Conservation (phyloP, 2,113 vertebrate species). For the Sebastes schlegelii region DNA sequence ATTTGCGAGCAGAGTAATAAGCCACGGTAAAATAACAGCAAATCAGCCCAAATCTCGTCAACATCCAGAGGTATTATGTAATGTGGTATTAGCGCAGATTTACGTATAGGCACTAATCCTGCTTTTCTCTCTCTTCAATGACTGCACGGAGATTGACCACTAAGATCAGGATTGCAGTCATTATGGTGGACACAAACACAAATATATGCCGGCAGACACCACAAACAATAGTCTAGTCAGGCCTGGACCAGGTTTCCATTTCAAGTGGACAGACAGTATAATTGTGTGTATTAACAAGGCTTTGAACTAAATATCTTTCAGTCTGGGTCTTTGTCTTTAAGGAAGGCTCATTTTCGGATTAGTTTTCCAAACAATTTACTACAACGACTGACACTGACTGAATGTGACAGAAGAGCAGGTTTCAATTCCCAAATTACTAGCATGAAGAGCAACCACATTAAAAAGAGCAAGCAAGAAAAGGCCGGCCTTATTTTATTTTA, state of each 20-base stretch:
- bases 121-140: constrained; percentile 33
- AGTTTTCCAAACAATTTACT: too few species aligned
- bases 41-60: constrained; percentile 49
- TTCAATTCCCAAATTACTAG: neutral
- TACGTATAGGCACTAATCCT: constrained; percentile 50
- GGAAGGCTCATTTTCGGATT: neutral
- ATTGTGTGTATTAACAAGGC: neutral
- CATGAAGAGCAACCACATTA: neutral
- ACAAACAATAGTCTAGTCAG: neutral
- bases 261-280: neutral
- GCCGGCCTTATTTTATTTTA: neutral
- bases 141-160: constrained; percentile 14
- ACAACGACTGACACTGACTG: too few species aligned
- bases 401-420: neutral
- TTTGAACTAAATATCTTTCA: neutral
- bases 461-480: neutral
- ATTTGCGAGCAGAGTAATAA: constrained; percentile 32
- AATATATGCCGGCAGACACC: neutral
- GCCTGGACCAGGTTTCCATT: too few species aligned
- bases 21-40: constrained; percentile 14
- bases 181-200: neutral
- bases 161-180: neutral
- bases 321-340: neutral
- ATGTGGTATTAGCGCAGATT: constrained; percentile 47
- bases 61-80: constrained; percentile 31